Base-by-base conservation (phyloP, 2,113 vertebrate genomes). In the Labeo rohita region DNA sequence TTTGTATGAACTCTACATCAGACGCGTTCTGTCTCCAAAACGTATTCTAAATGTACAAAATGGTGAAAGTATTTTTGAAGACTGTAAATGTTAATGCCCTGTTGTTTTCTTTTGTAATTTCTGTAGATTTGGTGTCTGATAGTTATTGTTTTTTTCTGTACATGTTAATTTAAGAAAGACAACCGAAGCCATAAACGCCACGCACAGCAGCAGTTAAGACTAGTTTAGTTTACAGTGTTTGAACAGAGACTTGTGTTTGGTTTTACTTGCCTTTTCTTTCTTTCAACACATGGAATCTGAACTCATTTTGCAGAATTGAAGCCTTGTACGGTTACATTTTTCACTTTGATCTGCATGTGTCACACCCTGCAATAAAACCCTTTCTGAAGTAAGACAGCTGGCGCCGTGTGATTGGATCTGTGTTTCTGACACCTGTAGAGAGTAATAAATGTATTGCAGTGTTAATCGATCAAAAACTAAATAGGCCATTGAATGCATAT, bases 111-210 rank as follows among this genome's bases (percentile, higher is more conserved):
- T 91, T 93, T 95, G 91, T 93, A 90, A 91, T 91, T 92, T 88
- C 85, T 95, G 93, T 95, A 95, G 95, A 93, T 95, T 1, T 95
- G 92, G 89, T 96, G 94, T 95, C 95, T 96, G 94, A 96, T 95
- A 96, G 92, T 39, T 39, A 0, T 39, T 39, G 28, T 0, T 36
- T 49, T 66, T 68, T 94, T 95, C 92, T 95, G 93, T 95, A 92
- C 95, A 94, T 91, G 95, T 90, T 95, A 92, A 95, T 94, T 93
- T 92, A 90, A 84, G 34, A 6, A 90, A 84, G 45, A 18, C 73
- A 81, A 21, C 16, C 39, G 68, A 72, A 43, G 66, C 66, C 36
- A 43, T 12, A 13, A 78, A 93, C 89, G 87, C 89, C 91, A 88
- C 89, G 49, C 50, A 10, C 75, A 43, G 16, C 7, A 4, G 39